These are phyloP conservation scores for Schizothorax lantsangensis DNA, from an alignment of 2,797 vertebrate genomes.

Conservation along the genomic window DNA sequence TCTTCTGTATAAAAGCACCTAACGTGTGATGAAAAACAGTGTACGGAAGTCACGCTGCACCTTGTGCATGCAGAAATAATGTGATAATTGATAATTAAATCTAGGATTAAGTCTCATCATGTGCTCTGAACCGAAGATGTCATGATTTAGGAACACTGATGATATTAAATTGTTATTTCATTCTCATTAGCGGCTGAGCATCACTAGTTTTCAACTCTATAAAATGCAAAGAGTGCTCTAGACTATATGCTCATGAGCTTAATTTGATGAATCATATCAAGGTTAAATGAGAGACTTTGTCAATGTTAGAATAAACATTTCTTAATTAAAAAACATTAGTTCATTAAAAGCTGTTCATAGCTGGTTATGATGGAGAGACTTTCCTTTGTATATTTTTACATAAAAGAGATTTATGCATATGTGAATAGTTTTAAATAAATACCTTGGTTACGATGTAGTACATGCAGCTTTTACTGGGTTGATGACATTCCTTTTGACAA, in stretches of 20 bases:
- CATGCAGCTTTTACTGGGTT: not conserved
- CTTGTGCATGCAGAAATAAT: not conserved
- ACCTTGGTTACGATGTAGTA: not conserved
- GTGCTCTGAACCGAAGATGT: not conserved
- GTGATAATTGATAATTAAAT: not conserved
- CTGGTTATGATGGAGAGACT: not conserved
- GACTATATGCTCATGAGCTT: slow-evolving; percentile 23
- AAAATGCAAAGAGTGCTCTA: not conserved
- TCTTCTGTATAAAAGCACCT: not conserved
- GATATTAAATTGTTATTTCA: not conserved
- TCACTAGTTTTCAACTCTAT: slow-evolving; percentile 20
- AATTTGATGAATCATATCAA: slow-evolving; percentile 42
- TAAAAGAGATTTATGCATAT: not conserved
- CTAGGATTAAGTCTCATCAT: not conserved
- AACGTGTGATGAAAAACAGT: not conserved
- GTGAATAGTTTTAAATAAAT: not conserved
- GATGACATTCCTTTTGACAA: not conserved
- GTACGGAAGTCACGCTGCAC: not conserved
- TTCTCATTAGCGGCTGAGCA: slow-evolving; percentile 2
- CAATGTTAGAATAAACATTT: not conserved
- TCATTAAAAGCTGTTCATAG: not conserved
- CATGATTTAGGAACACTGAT: slow-evolving; percentile 9
- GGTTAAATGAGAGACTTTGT: slow-evolving; percentile 39
- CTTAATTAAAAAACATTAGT: not conserved
- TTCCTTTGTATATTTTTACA: not conserved